Conservation (phyloP, 2,888 invertebrate species). For the Pterobdella sp. region DNA sequence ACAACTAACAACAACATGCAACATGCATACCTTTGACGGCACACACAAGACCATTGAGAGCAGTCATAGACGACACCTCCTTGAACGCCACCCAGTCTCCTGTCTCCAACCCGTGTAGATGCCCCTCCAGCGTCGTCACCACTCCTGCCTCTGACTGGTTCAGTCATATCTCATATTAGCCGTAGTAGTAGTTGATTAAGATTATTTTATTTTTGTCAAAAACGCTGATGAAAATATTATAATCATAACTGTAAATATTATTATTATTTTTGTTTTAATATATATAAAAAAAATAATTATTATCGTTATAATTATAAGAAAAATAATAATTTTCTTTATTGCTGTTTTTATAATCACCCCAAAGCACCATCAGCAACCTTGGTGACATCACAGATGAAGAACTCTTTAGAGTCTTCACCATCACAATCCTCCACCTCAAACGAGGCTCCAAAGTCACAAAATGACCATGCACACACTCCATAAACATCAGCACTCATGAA, state of each 20-base stretch:
- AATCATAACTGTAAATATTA: too few species aligned
- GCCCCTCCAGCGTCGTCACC: conserved; percentile 46
- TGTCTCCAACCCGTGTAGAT: conserved; percentile 46
- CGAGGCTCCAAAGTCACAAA: conserved; percentile 50
- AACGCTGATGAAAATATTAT: too few species aligned
- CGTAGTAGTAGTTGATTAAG: too few species aligned
- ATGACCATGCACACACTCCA: conserved; percentile 47
- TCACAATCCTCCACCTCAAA: conserved; percentile 49
- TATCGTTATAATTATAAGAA: too few species aligned
- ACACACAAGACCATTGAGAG: conserved; percentile 44
- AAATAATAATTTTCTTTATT: too few species aligned
- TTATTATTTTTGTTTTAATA: too few species aligned
- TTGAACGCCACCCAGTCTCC: conserved; percentile 49
- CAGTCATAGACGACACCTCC: conserved; percentile 48
- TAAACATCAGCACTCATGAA: conserved; percentile 49
- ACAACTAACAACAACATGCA: background rate
- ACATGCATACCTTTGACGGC: conserved; percentile 43
- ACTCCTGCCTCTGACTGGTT: conserved; percentile 46
- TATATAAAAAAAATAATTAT: too few species aligned
- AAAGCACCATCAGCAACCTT: too few species aligned
- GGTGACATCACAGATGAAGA: conserved; percentile 46
- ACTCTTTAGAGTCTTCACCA: conserved; percentile 49
- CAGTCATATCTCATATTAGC: too few species aligned
- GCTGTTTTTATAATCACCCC: too few species aligned
- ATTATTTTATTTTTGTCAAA: too few species aligned